Conservation (phyloP, 2,797 vertebrate species). For the Pterois miles region DNA sequence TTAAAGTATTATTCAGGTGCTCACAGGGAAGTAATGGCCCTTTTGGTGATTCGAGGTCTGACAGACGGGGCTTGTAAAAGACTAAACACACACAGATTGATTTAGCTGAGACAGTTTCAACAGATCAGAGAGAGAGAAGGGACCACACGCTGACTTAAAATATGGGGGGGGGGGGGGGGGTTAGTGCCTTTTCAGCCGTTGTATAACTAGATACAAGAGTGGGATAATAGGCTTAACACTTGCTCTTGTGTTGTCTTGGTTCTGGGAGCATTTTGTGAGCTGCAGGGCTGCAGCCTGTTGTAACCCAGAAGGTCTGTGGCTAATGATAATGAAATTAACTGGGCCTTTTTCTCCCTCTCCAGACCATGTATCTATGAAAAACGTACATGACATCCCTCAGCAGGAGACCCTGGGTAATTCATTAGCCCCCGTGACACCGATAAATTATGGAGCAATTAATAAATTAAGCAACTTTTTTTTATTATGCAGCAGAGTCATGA, state of each 20-base stretch:
- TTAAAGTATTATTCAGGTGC: constrained; percentile 37
- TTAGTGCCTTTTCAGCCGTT: constrained; percentile 51
- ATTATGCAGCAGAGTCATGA: constrained; percentile 59
- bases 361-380: constrained; percentile 63
- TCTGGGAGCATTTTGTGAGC: constrained; percentile 59
- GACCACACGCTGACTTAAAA: constrained; percentile 61
- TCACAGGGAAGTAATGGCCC: constrained; percentile 26
- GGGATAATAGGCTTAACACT: constrained; percentile 68
- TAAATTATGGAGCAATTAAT: constrained; percentile 81
- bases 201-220: constrained; percentile 54
- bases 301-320: constrained; percentile 55
- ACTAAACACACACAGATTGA: constrained; percentile 28
- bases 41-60: constrained; percentile 27
- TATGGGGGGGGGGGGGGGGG: too few species aligned
- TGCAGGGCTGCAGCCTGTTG: constrained; percentile 53
- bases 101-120: constrained; percentile 17
- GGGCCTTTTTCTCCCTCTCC: constrained; percentile 19
- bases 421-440: constrained; percentile 77
- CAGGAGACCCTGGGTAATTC: constrained; percentile 77
- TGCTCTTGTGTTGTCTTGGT: constrained; percentile 55
- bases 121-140: constrained; percentile 21
- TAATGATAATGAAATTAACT: constrained; percentile 73
- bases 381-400: constrained; percentile 67
- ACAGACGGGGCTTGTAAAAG: constrained; percentile 13
- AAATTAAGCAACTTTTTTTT: constrained; percentile 74